Conservation (phyloP, 2,797 vertebrate species). For the Schizopygopsis pylzovi region DNA sequence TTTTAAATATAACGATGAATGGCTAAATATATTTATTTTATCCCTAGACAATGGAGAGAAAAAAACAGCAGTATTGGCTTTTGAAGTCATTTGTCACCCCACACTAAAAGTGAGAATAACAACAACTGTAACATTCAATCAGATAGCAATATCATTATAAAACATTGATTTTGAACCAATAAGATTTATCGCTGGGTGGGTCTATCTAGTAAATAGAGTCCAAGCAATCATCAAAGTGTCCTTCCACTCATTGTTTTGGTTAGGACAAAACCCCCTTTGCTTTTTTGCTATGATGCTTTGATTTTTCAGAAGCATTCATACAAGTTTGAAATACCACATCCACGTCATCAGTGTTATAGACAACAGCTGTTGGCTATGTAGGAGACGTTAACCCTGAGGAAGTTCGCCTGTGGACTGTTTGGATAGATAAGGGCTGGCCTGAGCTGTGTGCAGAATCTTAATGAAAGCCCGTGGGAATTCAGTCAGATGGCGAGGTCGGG, state of each 20-base stretch:
- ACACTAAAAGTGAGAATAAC: neutral
- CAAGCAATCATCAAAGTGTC: neutral
- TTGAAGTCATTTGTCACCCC: neutral
- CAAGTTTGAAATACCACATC: neutral
- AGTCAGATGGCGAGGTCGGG: neutral
- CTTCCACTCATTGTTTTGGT: neutral
- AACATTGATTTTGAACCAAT: neutral
- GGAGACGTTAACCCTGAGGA: neutral
- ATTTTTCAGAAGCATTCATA: neutral
- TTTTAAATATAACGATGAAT: neutral
- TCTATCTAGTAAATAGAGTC: neutral
- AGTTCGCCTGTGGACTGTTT: neutral
- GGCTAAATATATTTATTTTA: neutral
- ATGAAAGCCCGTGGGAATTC: constrained; percentile 33
- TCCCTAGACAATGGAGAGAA: neutral
- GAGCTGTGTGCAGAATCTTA: constrained; percentile 32
- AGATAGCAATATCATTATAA: neutral
- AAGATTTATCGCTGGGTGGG: neutral
- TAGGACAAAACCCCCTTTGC: neutral
- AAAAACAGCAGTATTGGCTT: neutral
- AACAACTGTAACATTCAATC: neutral
- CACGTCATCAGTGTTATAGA: neutral
- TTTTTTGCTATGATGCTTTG: neutral
- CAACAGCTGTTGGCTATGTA: neutral
- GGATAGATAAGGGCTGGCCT: constrained; percentile 7